Conservation (phyloP, 2,113 vertebrate species). For the Pipa parva region DNA sequence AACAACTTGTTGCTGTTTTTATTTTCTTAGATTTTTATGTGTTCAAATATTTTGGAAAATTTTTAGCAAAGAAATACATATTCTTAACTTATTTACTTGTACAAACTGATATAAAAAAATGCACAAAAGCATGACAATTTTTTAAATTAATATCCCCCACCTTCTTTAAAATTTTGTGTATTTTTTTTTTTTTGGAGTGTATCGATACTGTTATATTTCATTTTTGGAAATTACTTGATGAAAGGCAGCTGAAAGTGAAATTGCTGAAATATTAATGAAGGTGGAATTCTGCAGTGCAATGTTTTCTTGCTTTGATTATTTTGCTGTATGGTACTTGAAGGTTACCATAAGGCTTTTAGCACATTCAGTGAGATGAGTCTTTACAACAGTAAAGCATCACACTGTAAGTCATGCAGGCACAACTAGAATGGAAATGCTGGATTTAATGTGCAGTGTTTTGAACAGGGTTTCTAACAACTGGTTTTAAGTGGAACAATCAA, state of each 20-base stretch:
- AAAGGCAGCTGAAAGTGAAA: not conserved
- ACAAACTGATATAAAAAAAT: conserved; percentile 57
- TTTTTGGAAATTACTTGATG: conserved; percentile 1
- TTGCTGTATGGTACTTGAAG: not conserved
- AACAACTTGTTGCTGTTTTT: conserved; percentile 76
- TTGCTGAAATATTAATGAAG: too few relatives aligned
- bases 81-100: conserved; percentile 80
- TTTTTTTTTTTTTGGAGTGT: conserved; percentile 10
- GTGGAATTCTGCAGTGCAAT: too few relatives aligned
- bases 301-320: not conserved
- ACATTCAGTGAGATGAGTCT: too few relatives aligned
- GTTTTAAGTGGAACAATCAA: too few relatives aligned
- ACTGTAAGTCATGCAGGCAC: too few relatives aligned
- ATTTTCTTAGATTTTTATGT: conserved; percentile 89
- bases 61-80: conserved; percentile 84
- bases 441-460: too few relatives aligned
- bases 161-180: conserved; percentile 50
- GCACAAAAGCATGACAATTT: conserved; percentile 56
- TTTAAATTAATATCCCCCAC: too few relatives aligned
- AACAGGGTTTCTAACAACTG: too few relatives aligned
- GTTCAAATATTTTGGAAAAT: conserved; percentile 88
- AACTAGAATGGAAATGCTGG: too few relatives aligned
- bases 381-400: too few relatives aligned
- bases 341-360: not conserved
- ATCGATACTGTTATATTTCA: not conserved